Evolutionary conservation across 2,888 invertebrate genomes (phyloP).

Genomic region (Dryomyza anilis): DNA sequence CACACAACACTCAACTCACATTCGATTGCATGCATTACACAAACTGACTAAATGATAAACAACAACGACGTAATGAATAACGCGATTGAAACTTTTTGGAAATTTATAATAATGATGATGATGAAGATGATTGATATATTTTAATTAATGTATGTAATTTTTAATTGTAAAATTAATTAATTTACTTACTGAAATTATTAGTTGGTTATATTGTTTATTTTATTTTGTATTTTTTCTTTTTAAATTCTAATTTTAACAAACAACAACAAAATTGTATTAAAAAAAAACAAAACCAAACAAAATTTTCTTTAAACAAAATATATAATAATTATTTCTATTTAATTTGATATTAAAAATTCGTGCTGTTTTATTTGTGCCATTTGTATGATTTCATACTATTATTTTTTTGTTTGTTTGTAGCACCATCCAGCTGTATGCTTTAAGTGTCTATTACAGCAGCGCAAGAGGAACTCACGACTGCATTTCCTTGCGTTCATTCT

Average conservation of each 20-base stretch:
- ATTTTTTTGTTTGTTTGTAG: neutral
- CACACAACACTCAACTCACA: neutral
- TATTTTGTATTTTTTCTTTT: neutral
- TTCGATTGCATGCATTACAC: too few relatives aligned
- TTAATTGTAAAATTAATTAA: constrained; percentile 9
- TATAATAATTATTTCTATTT: constrained; percentile 26
- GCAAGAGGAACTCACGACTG: too few relatives aligned
- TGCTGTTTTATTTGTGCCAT: constrained; percentile 18
- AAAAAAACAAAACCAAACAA: constrained; percentile 22
- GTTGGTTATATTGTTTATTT: too few relatives aligned
- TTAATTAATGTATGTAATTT: constrained; percentile 8
- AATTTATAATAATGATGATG: too few relatives aligned
- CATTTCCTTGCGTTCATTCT: too few relatives aligned
- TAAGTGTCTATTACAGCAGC: too few relatives aligned
- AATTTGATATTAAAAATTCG: constrained; percentile 27
- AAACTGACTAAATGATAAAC: constrained; percentile 22
- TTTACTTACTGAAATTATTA: neutral
- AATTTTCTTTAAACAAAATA: constrained; percentile 18
- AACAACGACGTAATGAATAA: constrained; percentile 11
- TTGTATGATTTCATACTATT: neutral
- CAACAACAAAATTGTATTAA: constrained; percentile 17
- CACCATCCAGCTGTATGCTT: neutral
- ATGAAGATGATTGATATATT: too few relatives aligned
- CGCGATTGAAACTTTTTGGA: too few relatives aligned
- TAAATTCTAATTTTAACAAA: neutral